These are phyloP conservation scores for Thalpophila matura DNA, from an alignment of 2,888 invertebrate species.

Conservation along the genomic window DNA sequence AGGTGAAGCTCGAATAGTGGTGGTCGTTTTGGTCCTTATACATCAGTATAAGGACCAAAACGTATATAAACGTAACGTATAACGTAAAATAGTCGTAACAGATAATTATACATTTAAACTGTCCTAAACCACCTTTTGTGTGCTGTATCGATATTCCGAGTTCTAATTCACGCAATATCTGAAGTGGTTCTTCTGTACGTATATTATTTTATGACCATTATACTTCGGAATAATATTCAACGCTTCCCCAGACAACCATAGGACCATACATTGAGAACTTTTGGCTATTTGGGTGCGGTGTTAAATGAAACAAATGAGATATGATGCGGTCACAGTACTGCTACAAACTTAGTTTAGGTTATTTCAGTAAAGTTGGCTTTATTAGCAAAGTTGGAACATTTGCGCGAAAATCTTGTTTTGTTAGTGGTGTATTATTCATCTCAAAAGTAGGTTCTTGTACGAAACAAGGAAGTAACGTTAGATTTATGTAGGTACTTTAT, in stretches of 20 bases:
- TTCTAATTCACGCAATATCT: background rate
- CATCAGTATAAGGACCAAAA: too few relatives aligned
- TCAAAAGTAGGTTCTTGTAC: conserved; percentile 10
- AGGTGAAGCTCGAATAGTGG: too few relatives aligned
- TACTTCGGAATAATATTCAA: conserved; percentile 35
- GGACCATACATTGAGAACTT: conserved; percentile 32
- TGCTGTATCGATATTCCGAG: too few relatives aligned
- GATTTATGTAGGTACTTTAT: background rate
- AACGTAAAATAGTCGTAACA: too few relatives aligned
- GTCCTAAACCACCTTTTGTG: too few relatives aligned
- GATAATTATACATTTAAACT: too few relatives aligned
- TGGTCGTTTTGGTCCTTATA: too few relatives aligned
- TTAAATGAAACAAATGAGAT: conserved; percentile 43
- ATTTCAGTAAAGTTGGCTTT: conserved; percentile 34
- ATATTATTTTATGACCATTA: conserved; percentile 12
- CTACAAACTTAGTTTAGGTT: conserved; percentile 35
- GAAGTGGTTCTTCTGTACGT: conserved; percentile 29
- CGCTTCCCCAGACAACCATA: conserved; percentile 38
- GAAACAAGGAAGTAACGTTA: background rate
- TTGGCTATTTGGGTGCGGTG: conserved; percentile 39
- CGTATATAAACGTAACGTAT: too few relatives aligned
- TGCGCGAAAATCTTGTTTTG: conserved; percentile 18
- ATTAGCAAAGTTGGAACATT: conserved; percentile 39
- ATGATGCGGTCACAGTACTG: conserved; percentile 31
- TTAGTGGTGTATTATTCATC: conserved; percentile 22